Evolutionary conservation across 2,113 vertebrate genomes (phyloP), one percentile per base, ranked within the genome.

Genomic region (Seriola rivoliana): DNA sequence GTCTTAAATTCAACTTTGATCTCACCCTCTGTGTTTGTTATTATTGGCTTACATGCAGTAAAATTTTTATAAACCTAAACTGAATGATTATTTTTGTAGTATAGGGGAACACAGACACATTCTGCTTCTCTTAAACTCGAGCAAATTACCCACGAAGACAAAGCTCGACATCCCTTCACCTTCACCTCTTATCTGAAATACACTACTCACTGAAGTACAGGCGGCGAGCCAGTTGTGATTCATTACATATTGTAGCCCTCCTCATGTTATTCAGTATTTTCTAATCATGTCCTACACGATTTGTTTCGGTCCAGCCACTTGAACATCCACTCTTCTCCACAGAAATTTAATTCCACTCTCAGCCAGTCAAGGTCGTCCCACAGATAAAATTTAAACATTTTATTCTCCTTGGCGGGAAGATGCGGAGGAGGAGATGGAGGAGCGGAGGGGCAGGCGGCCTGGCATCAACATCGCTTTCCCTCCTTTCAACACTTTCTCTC

Each of bases 301-400:
- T 84, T 46, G 66, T 81, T 84, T 86, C 70, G 54, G 80, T 88
- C 48, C 1, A 70, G 78, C 84, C 81, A 70, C 84, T 91, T 46
- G 32, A 84, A 79, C 81, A 85, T 81, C 81, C 74, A 42, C 75
- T 82, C 86, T 88, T 68, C 77, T 82, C 68, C 67, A 60, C 87
- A 71, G 84, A 82, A 89, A 88, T 91, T 40, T 75, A 91, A 92
- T 93, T 82, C 89, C 77, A 32, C 80, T 84, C 75, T 85, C 77
- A 77, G 77, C 68, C 52, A 74, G 85, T 87, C 88, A 92, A 93
- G 93, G 91, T 93, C 86, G 5, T 71, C 71, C 81, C 75, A 8
- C 59, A 65, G 85, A 88, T 88, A 86, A 91, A 87, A 92, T 90
- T 85, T 84, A 85, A 85, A 89, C 89, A 86, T 91, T 86, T 87